phyloP scores from a whole-genome alignment of 2,888 invertebrate genomes.

The Melieria crassipennis region DNA sequence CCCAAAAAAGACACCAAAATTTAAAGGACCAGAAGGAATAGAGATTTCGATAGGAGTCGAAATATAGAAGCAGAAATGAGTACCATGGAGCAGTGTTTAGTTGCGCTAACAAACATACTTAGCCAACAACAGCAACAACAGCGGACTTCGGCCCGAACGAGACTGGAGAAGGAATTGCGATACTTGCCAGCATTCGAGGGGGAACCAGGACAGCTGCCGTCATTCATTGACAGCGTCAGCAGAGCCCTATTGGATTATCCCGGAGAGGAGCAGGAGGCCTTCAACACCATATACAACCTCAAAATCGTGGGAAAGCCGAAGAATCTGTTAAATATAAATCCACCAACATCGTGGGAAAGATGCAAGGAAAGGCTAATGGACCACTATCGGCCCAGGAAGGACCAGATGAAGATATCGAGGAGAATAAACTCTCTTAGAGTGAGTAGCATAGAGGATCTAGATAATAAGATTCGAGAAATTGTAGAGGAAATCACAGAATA shows the following conservation, averaged over 20 bases:
- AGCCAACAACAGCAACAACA: not conserved
- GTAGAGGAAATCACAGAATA: too few relatives aligned
- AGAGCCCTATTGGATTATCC: not conserved
- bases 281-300: constrained; percentile 25
- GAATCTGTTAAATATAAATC: constrained; percentile 7
- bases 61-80: too few relatives aligned
- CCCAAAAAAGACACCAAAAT: too few relatives aligned
- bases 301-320: constrained; percentile 26
- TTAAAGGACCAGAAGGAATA: too few relatives aligned
- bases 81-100: too few relatives aligned
- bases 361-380: constrained; percentile 16
- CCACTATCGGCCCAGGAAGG: constrained; percentile 21
- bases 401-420: constrained; percentile 12
- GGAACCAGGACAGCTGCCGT: not conserved
- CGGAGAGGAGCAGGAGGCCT: not conserved
- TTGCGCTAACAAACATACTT: not conserved
- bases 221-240: not conserved
- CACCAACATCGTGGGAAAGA: constrained; percentile 14
- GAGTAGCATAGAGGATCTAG: too few relatives aligned
- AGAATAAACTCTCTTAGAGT: constrained; percentile 19
- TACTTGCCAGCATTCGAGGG: not conserved
- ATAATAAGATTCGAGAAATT: too few relatives aligned
- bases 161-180: not conserved
- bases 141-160: not conserved
- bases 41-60: too few relatives aligned